Evolutionary conservation across 2,888 invertebrate species (phyloP), one percentile per base, ranked within the genome.

Genomic region (Morpho deidamia): DNA sequence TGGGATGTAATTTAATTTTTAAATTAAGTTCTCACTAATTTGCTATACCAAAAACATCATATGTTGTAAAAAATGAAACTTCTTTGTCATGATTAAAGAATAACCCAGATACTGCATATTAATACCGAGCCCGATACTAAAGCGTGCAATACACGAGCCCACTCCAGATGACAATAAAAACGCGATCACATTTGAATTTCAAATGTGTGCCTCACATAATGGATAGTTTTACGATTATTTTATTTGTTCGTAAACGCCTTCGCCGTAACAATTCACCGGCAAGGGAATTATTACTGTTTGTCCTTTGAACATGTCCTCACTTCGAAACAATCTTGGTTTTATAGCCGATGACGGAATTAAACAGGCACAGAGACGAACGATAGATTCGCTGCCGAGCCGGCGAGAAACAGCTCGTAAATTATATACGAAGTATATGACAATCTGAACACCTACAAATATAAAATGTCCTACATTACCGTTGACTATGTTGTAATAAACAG

Each of bases 111-210:
- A 52, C 51, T 41, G 56, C 56, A 56, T 61, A 62, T 58, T 58
- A 44, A 58, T 59, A 54, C 11, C 9, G 38, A 34, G 46, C 40
- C 47, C 12, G 42, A 41, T 38, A 49, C 50, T n/a, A n/a, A n/a
- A 33, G 11, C 32, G 12, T 7, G 8, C 33, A 9, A 43, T 50
- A 54, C 47, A 14, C 50, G 55, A 50, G 34, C 45, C 46, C 49
- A 52, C 50, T 56, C 34, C 45, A 39, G 14, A 23, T 42, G 48
- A 56, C 57, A 54, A 58, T 64, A 64, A 63, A 61, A 61, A 60
- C 38, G 47, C 59, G 37, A 56, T 59, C 12, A 52, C 53, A 64
- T 64, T 64, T 60, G 63, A 63, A 61, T 61, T 58, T 61, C 52
- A 63, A 63, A 64, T 60, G 37, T 34, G 34, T 23, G 9, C 37